These are phyloP conservation scores for Patagioenas fasciata DNA, from an alignment of 2,113 vertebrate species.

Conservation along the genomic window DNA sequence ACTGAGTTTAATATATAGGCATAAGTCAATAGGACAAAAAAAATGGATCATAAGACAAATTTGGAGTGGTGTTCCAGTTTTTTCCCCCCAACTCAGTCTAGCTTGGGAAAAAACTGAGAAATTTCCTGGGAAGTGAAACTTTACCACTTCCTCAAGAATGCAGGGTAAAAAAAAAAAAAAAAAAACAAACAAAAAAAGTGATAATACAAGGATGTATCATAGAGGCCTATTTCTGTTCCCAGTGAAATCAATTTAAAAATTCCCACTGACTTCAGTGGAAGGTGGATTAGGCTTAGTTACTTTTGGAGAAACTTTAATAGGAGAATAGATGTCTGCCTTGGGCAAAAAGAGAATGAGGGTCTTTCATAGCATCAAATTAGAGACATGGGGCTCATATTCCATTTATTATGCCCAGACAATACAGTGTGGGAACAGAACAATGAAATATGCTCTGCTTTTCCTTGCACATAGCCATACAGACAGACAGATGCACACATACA, in stretches of 20 bases:
- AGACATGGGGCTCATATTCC: not conserved
- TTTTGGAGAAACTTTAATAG: not conserved
- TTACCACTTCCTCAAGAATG: not conserved
- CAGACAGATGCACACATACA: no score
- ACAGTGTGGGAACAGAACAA: not conserved
- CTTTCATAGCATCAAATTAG: not conserved
- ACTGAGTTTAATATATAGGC: not conserved
- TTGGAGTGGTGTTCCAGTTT: not conserved
- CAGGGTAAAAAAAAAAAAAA: not conserved
- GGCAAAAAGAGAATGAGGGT: not conserved
- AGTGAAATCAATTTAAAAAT: not conserved
- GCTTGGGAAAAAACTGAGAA: not conserved
- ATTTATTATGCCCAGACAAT: not conserved
- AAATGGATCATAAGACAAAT: not conserved
- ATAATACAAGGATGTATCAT: not conserved
- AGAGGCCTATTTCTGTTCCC: not conserved
- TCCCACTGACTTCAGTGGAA: not conserved
- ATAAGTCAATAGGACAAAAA: not conserved
- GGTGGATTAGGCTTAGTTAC: not conserved
- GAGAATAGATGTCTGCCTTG: not conserved
- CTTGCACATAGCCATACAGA: not conserved
- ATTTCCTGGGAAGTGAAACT: not conserved
- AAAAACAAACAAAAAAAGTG: not conserved
- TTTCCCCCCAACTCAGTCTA: not conserved
- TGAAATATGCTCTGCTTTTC: not conserved